Conservation (phyloP, 2,888 invertebrate species). For the Drosophila macrospina region DNA sequence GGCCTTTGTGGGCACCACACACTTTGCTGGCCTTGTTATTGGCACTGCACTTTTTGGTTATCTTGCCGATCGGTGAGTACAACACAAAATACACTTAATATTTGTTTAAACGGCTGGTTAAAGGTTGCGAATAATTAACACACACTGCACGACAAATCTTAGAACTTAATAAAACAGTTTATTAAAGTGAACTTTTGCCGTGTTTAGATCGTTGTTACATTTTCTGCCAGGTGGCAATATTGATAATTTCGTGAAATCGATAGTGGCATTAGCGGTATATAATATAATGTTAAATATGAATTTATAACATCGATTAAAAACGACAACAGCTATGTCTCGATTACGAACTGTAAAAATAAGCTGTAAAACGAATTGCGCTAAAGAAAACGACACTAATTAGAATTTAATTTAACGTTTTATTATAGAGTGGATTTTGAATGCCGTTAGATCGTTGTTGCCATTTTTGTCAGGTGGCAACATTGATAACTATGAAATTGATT, state of each 20-base stretch:
- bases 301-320: too few species aligned
- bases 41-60: constrained; percentile 88
- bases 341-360: too few species aligned
- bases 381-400: too few species aligned
- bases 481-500: too few species aligned
- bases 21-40: constrained; percentile 88
- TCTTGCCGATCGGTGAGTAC: constrained; percentile 87
- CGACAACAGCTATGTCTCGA: too few species aligned
- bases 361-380: too few species aligned
- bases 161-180: not conserved
- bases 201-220: not conserved
- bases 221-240: constrained; percentile 3
- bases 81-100: not conserved
- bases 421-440: too few species aligned
- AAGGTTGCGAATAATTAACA: not conserved
- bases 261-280: not conserved
- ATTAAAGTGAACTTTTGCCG: not conserved
- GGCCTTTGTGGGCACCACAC: constrained; percentile 88
- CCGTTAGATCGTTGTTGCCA: too few species aligned
- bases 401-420: too few species aligned
- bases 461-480: too few species aligned
- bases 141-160: not conserved
- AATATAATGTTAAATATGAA: not conserved
- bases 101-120: too few species aligned
- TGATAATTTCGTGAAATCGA: not conserved